These are phyloP conservation scores for Ceyx cyanopectus DNA, from an alignment of 2,113 vertebrate species.

Conservation along the genomic window DNA sequence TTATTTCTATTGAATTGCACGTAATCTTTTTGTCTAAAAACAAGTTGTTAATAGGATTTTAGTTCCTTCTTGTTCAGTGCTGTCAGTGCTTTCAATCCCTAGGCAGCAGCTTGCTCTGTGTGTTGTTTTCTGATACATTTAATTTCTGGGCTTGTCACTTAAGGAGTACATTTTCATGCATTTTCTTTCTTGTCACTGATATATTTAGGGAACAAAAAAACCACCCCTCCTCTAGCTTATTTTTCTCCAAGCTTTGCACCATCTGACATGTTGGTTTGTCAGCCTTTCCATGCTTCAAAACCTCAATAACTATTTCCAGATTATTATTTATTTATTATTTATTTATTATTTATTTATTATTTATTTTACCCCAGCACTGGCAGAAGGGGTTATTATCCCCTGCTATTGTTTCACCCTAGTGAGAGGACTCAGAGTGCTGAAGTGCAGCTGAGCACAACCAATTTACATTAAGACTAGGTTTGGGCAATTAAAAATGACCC, in stretches of 20 bases:
- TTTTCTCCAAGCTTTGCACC: background rate
- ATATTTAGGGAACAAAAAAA: background rate
- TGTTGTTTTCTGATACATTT: background rate
- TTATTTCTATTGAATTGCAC: background rate
- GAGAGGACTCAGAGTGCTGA: background rate
- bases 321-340: no score
- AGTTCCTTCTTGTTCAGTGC: background rate
- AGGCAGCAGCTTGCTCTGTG: background rate
- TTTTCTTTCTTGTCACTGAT: background rate
- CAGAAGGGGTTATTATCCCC: constrained; percentile 25
- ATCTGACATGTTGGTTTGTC: background rate
- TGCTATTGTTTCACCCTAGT: background rate
- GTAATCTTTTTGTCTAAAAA: background rate
- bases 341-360: no score
- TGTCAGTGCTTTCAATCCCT: background rate
- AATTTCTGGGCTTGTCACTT: background rate
- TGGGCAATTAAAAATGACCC: constrained; percentile 29
- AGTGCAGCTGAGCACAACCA: background rate
- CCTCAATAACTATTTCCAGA: background rate
- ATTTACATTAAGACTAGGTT: constrained; percentile 27
- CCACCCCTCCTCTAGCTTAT: background rate
- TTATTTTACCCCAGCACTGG: background rate
- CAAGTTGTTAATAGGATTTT: background rate
- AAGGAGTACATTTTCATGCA: background rate
- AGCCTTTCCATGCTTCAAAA: background rate